Percentiles rank a stretch among this genome's conserved stretches.
Evolutionary conservation across 2,888 invertebrate genomes (phyloP).

Genomic region (Sarcophaga carnaria): DNA sequence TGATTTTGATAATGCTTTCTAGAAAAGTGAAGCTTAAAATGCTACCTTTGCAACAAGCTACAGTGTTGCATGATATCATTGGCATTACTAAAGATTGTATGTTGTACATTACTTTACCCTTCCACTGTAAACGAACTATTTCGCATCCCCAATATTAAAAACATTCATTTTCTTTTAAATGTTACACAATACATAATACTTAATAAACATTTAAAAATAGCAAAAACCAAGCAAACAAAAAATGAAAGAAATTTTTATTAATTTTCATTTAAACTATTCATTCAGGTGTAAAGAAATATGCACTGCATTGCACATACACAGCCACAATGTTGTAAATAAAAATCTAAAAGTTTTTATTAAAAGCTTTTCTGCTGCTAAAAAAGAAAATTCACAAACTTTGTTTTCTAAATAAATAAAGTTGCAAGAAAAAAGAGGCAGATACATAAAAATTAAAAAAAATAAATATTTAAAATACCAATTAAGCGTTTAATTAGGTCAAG

Average conservation of each 20-base stretch:
- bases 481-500: constrained; percentile 65
- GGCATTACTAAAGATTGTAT: no score
- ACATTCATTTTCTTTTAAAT: not conserved
- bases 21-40: no score
- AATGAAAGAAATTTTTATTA: constrained; percentile 44
- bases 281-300: constrained; percentile 55
- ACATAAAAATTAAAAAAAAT: not conserved
- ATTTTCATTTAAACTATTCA: constrained; percentile 31
- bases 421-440: constrained; percentile 18
- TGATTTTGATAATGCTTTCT: no score
- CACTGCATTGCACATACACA: constrained; percentile 8
- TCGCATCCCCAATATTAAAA: not conserved
- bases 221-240: not conserved
- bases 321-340: constrained; percentile 28
- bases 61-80: no score
- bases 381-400: constrained; percentile 7
- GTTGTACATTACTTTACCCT: no score
- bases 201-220: constrained; percentile 42
- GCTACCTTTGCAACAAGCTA: no score
- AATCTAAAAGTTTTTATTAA: not conserved
- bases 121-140: no score
- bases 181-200: constrained; percentile 6
- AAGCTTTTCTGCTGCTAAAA: not conserved
- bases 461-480: constrained; percentile 54
- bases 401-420: not conserved